These are phyloP conservation scores for Metellina segmentata DNA, from an alignment of 2,888 invertebrate species.

Conservation along the genomic window DNA sequence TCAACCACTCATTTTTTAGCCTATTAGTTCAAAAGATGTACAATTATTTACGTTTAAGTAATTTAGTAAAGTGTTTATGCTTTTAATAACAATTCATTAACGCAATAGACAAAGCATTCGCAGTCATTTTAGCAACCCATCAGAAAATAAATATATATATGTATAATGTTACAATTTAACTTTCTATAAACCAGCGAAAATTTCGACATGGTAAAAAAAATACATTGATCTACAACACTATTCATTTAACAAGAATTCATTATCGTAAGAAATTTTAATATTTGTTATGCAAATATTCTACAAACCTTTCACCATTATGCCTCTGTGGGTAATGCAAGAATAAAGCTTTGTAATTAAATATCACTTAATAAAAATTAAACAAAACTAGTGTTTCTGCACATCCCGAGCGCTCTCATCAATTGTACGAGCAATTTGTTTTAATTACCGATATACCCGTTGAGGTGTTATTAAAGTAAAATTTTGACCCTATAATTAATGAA, in stretches of 20 bases:
- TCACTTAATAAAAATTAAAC: constrained; percentile 8
- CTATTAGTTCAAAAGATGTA: too few species aligned
- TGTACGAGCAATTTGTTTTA: not conserved
- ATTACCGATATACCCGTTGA: not conserved
- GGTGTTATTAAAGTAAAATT: not conserved
- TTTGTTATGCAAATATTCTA: too few species aligned
- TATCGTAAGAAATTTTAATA: not conserved
- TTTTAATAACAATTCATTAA: not conserved
- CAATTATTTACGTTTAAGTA: too few species aligned
- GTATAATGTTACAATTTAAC: not conserved
- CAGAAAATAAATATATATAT: too few species aligned
- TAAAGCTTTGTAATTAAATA: constrained; percentile 2
- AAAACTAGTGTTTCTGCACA: not conserved
- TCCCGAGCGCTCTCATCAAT: constrained; percentile 2
- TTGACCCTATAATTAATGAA: constrained; percentile 15
- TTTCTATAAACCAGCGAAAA: not conserved
- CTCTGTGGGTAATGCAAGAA: not conserved
- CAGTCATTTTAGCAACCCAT: not conserved
- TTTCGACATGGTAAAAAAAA: not conserved
- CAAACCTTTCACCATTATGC: too few species aligned
- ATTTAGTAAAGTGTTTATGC: too few species aligned
- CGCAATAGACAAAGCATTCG: not conserved
- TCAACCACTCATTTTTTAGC: too few species aligned
- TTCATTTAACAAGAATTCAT: not conserved
- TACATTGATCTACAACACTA: not conserved